Percentiles rank a stretch among this genome's conserved stretches.
phyloP scores from a whole-genome alignment of 2,113 vertebrate species.

The Prochilodus magdalenae region DNA sequence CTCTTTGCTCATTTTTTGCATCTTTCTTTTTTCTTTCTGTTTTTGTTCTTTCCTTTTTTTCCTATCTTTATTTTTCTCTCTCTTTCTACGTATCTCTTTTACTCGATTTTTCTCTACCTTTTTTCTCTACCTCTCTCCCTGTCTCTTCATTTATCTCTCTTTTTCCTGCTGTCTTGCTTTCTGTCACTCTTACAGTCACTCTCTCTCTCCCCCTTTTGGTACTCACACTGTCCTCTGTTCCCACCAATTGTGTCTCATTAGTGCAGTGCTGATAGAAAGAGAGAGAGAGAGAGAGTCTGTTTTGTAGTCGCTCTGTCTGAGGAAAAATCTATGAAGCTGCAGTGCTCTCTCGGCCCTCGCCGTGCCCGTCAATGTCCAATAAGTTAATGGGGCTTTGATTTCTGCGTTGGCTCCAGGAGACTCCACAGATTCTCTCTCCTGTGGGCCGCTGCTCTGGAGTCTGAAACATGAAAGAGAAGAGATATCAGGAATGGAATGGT shows the following conservation, averaged over 20 bases:
- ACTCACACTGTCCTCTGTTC: not conserved
- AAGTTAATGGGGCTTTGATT: slow-evolving; percentile 47
- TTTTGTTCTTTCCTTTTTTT: not conserved
- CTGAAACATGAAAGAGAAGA: not conserved
- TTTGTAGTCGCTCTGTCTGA: slow-evolving; percentile 36
- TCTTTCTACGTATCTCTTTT: no score
- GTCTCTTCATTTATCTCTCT: not conserved
- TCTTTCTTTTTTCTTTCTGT: no score
- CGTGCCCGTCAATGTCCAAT: slow-evolving; percentile 31
- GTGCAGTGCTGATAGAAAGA: not conserved
- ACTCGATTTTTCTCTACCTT: not conserved
- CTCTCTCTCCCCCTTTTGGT: not conserved
- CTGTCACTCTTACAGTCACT: not conserved
- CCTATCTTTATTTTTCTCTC: not conserved
- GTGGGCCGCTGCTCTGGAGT: not conserved
- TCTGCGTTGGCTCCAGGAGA: not conserved
- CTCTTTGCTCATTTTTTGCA: not conserved
- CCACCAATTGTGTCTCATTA: slow-evolving; percentile 5
- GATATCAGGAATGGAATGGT: no score
- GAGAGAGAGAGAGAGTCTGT: slow-evolving; percentile 2
- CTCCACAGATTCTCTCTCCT: not conserved
- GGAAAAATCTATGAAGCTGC: slow-evolving; percentile 28
- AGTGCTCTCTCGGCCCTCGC: not conserved
- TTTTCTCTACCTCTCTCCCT: not conserved
- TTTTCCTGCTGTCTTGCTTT: not conserved